These are phyloP conservation scores for Lepidostoma basale DNA, from an alignment of 1,140 invertebrate genomes.

Conservation along the genomic window DNA sequence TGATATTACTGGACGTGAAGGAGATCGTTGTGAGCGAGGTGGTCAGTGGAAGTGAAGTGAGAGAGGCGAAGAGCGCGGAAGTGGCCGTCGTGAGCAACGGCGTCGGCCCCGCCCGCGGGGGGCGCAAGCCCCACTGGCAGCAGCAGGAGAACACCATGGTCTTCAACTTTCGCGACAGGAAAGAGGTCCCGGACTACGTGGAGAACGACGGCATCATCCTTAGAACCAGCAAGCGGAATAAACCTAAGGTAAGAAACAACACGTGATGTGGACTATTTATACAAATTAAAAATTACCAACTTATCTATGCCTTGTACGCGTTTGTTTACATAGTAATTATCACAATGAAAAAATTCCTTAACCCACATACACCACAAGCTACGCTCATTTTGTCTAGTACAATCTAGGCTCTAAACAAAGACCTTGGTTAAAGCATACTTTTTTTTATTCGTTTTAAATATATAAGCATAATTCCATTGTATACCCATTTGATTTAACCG, in stretches of 20 bases:
- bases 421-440: too few relatives aligned
- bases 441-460: too few relatives aligned
- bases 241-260: slow-evolving; percentile 71
- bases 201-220: slow-evolving; percentile 84
- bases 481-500: too few relatives aligned
- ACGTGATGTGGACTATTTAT: too few relatives aligned
- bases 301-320: too few relatives aligned
- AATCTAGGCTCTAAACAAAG: too few relatives aligned
- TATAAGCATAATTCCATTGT: too few relatives aligned
- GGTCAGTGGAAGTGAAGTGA: slow-evolving; percentile 39
- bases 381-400: too few relatives aligned
- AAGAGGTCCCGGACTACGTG: slow-evolving; percentile 87
- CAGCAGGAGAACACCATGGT: slow-evolving; percentile 73
- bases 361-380: too few relatives aligned
- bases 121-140: slow-evolving; percentile 41
- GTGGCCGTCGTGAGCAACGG: slow-evolving; percentile 37
- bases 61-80: slow-evolving; percentile 12
- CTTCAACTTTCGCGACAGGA: slow-evolving; percentile 84
- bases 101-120: slow-evolving; percentile 40
- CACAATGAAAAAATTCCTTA: too few relatives aligned
- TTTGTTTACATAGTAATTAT: too few relatives aligned
- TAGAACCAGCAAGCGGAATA: slow-evolving; percentile 67
- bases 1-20: slow-evolving; percentile 38
- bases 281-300: too few relatives aligned
- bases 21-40: slow-evolving; percentile 49